These are phyloP conservation scores for Netelia inedita DNA, from an alignment of 2,888 invertebrate species.

Conservation along the genomic window DNA sequence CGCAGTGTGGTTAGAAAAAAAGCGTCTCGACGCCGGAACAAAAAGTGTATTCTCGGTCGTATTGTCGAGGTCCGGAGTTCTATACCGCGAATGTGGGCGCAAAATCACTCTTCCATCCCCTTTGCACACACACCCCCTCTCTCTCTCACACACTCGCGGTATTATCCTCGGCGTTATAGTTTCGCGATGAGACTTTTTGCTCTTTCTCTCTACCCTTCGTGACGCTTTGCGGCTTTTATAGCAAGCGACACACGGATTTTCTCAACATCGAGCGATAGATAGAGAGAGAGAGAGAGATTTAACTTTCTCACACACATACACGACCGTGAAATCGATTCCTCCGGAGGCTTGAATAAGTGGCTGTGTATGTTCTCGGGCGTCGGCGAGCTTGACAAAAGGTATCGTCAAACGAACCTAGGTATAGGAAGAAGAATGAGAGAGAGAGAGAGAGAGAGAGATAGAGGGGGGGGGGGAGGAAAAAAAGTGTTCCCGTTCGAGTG, in stretches of 20 bases:
- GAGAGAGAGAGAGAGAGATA: neutral
- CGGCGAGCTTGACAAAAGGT: slow-evolving; percentile 39
- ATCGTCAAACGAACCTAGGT: slow-evolving; percentile 11
- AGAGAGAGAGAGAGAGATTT: slow-evolving; percentile 7
- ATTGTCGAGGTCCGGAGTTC: slow-evolving; percentile 54
- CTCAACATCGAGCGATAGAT: neutral
- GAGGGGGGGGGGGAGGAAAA: no score
- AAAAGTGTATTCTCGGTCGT: slow-evolving; percentile 55
- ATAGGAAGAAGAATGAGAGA: neutral
- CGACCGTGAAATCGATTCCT: slow-evolving; percentile 39
- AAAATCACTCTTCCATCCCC: slow-evolving; percentile 43
- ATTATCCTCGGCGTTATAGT: slow-evolving; percentile 52
- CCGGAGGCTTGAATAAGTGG: slow-evolving; percentile 50
- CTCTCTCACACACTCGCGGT: slow-evolving; percentile 19
- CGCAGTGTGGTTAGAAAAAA: slow-evolving; percentile 32
- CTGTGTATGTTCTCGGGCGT: slow-evolving; percentile 33
- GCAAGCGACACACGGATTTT: slow-evolving; percentile 38
- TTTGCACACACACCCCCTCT: neutral
- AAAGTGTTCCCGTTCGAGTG: slow-evolving; percentile 5
- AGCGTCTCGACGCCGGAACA: slow-evolving; percentile 31
- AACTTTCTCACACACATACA: slow-evolving; percentile 13
- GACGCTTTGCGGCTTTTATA: slow-evolving; percentile 36
- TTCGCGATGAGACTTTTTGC: slow-evolving; percentile 29
- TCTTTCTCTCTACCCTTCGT: slow-evolving; percentile 26
- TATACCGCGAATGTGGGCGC: slow-evolving; percentile 33